phyloP scores from a whole-genome alignment of 2,113 vertebrate species.

The Glaucomys volans region DNA sequence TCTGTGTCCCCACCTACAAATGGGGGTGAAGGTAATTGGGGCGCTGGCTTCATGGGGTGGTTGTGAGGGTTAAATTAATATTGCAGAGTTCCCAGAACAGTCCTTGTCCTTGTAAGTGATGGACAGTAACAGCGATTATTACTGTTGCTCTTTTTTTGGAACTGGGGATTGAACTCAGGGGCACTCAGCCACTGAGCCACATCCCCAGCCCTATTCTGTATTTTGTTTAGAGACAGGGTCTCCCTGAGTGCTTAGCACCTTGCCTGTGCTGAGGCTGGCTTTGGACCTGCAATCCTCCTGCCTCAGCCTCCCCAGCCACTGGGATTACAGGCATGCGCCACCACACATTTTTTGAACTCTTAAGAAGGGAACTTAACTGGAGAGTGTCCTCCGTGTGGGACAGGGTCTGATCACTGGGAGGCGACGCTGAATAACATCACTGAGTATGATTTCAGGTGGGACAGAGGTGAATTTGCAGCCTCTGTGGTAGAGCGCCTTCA shows the following conservation, averaged over 20 bases:
- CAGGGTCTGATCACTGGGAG: neutral
- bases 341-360: no score
- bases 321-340: no score
- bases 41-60: neutral
- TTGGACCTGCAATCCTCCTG: no score
- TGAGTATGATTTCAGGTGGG: neutral
- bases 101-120: neutral
- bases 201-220: no score
- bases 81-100: neutral
- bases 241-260: no score
- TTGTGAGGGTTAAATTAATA: neutral
- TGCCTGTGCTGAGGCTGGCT: no score
- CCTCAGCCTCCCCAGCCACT: no score
- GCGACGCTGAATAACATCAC: rapidly evolving
- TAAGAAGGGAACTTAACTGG: neutral
- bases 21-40: neutral
- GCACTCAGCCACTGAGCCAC: no score
- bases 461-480: neutral
- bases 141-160: no score
- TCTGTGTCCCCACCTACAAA: neutral
- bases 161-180: no score
- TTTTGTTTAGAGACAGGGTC: no score
- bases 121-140: rapidly evolving
- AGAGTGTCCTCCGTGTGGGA: neutral
- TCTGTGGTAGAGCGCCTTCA: neutral